Evolutionary conservation across 2,113 vertebrate species (phyloP), one percentile per base, ranked within the genome.

Genomic region (Tragelaphus imberbis): DNA sequence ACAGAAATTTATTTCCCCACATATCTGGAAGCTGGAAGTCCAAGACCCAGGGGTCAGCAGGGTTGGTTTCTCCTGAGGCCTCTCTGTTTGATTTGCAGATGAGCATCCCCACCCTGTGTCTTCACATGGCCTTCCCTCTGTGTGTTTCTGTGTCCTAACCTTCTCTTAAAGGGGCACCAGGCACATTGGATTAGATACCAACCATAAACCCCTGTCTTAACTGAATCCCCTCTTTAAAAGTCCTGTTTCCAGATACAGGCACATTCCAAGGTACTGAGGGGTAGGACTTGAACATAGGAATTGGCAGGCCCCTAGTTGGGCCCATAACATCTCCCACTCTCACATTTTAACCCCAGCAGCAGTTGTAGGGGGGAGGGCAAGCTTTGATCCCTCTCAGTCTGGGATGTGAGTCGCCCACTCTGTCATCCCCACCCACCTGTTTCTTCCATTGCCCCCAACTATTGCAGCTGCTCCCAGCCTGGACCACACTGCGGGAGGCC

Each of bases 351-450:
- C 9, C 15, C 8, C 33, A 13, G 0, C 0, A 77, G 33, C 75
- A 88, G 59, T 44, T 40, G 36, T 40, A 59, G 30, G 9, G 2
- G 1, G 10, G 28, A 23, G 30, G 19, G 21, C 8, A 25, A 27
- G 19, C 23, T 36, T 27, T 1, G 2, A 11, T 13, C 53, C 71
- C 47, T 25, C 49, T 79, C 44, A 33, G 28, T 7, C 40, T 68
- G 7, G 0, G 19, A n/a, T 19, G 1, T 2, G 51, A 40, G 9
- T 12, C 6, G 10, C 56, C 63, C 6, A 0, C 21, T 3, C 36
- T 15, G 10, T 17, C 25, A 2, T 21, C 23, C 16, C 28, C 17
- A 2, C 11, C 15, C 49, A 7, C 1, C 53, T 14, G 11, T 6
- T 28, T 49, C 11, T 53, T 51, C 36, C 10, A 23, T 6, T 44